phyloP scores from a whole-genome alignment of 2,797 vertebrate genomes.

The Centroberyx gerrardi region DNA sequence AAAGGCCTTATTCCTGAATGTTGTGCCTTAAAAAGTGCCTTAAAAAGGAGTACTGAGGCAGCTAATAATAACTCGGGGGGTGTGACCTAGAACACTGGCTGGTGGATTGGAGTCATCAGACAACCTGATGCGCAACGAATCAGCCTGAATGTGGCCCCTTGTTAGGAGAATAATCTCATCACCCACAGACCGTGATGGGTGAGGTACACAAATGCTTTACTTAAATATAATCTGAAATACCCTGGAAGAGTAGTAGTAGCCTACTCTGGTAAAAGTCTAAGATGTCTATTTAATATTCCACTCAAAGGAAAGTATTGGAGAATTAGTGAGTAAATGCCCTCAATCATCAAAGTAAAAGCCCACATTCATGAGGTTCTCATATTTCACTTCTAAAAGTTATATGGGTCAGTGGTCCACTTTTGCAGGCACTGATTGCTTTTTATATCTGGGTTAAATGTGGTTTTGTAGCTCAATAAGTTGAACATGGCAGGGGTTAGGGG shows the following conservation, averaged over 20 bases:
- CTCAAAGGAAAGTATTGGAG: background rate
- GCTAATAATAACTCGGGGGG: constrained; percentile 81
- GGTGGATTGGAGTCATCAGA: constrained; percentile 70
- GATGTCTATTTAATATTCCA: background rate
- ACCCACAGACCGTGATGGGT: constrained; percentile 54
- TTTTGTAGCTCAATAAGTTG: too few relatives aligned
- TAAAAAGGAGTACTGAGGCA: constrained; percentile 82
- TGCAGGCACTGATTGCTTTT: too few relatives aligned
- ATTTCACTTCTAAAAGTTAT: too few relatives aligned
- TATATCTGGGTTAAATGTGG: too few relatives aligned
- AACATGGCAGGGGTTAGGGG: too few relatives aligned
- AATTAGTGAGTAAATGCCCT: background rate
- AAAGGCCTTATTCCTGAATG: constrained; percentile 72
- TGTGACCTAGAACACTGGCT: constrained; percentile 72
- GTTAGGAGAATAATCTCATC: constrained; percentile 81
- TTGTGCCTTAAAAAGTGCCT: constrained; percentile 85
- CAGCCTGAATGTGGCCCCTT: constrained; percentile 73
- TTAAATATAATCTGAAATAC: background rate
- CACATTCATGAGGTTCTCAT: background rate
- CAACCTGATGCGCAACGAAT: constrained; percentile 77
- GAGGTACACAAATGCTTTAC: constrained; percentile 29
- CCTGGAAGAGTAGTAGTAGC: background rate
- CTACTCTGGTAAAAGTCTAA: background rate
- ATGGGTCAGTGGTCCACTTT: too few relatives aligned
- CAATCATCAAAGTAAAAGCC: background rate